Evolutionary conservation across 2,113 vertebrate genomes (phyloP).

Genomic region (Tragelaphus imberbis): DNA sequence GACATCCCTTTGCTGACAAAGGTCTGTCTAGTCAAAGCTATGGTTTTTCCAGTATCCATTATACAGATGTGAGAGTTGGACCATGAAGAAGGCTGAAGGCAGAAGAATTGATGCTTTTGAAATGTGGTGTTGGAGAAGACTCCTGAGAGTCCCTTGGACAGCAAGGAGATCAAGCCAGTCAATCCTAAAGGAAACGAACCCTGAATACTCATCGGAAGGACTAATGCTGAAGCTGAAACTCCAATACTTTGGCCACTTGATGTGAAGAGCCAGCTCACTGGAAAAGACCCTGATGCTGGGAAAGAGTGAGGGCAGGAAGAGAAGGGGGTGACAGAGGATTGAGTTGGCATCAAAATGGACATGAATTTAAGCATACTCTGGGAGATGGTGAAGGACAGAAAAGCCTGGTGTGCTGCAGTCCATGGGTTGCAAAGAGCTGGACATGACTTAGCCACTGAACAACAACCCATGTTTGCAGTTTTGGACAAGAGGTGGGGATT

Average conservation of each 20-base stretch:
- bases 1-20: not conserved
- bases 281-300: not conserved
- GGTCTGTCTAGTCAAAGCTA: not conserved
- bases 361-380: not conserved
- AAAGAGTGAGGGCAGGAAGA: not conserved
- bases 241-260: not conserved
- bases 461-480: not conserved
- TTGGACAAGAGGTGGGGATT: not conserved
- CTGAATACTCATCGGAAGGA: not conserved
- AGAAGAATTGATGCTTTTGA: not conserved
- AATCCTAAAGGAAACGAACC: not conserved
- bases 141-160: not conserved
- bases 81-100: not conserved
- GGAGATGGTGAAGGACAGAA: not conserved
- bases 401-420: not conserved
- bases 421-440: not conserved
- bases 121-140: not conserved
- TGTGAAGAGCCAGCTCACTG: not conserved
- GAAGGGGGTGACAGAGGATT: not conserved
- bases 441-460: not conserved
- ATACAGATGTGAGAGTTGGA: not conserved
- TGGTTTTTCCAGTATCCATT: not conserved
- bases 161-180: not conserved
- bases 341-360: not conserved
- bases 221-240: not conserved